These are phyloP conservation scores for Lysiphlebus fabarum DNA, from an alignment of 1,140 invertebrate species.

Conservation along the genomic window DNA sequence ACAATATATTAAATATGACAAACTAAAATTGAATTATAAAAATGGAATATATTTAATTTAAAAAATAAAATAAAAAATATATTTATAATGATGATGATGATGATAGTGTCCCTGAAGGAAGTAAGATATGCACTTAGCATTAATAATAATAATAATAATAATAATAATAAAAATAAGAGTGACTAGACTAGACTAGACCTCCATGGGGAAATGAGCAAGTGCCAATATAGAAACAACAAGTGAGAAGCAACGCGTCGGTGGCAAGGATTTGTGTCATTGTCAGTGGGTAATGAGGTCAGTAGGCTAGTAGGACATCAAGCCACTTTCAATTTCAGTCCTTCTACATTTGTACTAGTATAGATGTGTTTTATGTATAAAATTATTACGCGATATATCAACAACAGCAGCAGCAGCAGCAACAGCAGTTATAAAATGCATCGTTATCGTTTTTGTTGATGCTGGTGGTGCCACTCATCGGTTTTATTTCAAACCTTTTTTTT, in stretches of 20 bases:
- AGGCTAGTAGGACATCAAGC: conserved; percentile 51
- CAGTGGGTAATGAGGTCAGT: conserved; percentile 60
- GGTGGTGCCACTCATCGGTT: too few relatives aligned
- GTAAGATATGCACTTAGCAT: not conserved
- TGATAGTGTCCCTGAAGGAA: conserved; percentile 14
- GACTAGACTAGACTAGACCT: conserved; percentile 8
- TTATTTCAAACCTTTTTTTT: too few relatives aligned
- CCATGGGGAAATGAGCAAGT: conserved; percentile 19
- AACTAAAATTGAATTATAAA: not conserved
- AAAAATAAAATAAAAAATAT: not conserved
- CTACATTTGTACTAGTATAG: conserved; percentile 27
- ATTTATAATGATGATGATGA: not conserved
- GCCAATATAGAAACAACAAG: conserved; percentile 21
- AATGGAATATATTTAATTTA: not conserved
- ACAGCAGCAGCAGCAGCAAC: not conserved
- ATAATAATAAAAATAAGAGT: not conserved
- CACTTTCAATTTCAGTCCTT: conserved; percentile 56
- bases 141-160: too few relatives aligned
- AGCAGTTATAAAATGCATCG: not conserved
- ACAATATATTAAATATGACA: too few relatives aligned
- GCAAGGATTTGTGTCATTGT: conserved; percentile 57
- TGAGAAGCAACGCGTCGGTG: conserved; percentile 28
- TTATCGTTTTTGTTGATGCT: not conserved
- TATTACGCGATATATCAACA: not conserved
- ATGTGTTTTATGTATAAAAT: not conserved